Conservation (phyloP, 1,140 invertebrate genomes). For the Pseudomyrmex flavicornis region DNA sequence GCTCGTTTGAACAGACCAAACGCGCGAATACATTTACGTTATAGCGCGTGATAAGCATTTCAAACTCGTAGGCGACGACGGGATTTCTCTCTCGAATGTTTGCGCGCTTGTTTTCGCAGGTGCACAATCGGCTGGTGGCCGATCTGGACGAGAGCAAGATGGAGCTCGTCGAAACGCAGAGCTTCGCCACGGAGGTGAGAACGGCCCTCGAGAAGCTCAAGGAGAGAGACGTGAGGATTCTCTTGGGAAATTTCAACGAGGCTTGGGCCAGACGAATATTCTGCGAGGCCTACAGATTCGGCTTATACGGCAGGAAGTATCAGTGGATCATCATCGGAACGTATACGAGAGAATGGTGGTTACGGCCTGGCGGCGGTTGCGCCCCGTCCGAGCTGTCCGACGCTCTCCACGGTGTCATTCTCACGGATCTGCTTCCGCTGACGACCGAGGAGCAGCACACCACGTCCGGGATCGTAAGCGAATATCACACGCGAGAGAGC, state of each 20-base stretch:
- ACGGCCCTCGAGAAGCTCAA: slow-evolving; percentile 94
- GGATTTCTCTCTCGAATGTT: neutral
- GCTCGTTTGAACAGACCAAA: slow-evolving; percentile 43
- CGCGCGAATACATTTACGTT: slow-evolving; percentile 37
- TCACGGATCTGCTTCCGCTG: slow-evolving; percentile 93
- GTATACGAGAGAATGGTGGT: slow-evolving; percentile 93
- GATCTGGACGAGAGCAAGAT: slow-evolving; percentile 93
- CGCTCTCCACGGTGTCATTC: slow-evolving; percentile 95
- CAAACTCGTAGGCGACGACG: neutral
- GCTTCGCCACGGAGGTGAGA: slow-evolving; percentile 96
- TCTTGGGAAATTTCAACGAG: slow-evolving; percentile 98
- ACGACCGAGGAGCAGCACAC: slow-evolving; percentile 92
- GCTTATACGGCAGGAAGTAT: slow-evolving; percentile 96
- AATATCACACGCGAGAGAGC: neutral
- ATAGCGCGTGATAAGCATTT: slow-evolving; percentile 38
- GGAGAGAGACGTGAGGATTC: slow-evolving; percentile 97
- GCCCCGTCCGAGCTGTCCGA: slow-evolving; percentile 90
- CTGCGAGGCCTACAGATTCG: slow-evolving; percentile 94
- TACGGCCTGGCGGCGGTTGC: slow-evolving; percentile 88
- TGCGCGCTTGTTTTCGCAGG: slow-evolving; percentile 83
- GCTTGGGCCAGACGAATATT: slow-evolving; percentile 97
- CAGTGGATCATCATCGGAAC: slow-evolving; percentile 98
- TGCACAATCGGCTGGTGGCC: slow-evolving; percentile 96
- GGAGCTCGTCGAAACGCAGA: slow-evolving; percentile 95
- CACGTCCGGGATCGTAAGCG: slow-evolving; percentile 95